Percentiles rank a stretch among this genome's conserved stretches.
These are phyloP conservation scores for Dinothrombium tinctorium DNA, from an alignment of 1,140 invertebrate species.

Conservation along the genomic window DNA sequence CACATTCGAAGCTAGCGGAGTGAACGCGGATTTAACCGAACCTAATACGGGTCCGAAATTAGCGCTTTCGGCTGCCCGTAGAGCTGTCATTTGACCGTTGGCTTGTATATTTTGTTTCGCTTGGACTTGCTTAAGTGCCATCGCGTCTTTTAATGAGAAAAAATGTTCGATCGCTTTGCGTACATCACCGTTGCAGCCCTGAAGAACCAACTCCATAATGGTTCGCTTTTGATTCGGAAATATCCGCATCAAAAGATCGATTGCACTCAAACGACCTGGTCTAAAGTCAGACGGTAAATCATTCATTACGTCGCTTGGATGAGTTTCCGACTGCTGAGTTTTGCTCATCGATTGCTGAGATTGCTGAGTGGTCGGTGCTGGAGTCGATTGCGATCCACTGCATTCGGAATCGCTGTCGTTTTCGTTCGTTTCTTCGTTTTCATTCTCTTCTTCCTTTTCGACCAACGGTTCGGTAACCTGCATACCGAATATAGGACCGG, in stretches of 20 bases:
- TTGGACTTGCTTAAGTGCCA: constrained; percentile 4
- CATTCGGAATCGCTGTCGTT: constrained; percentile 1
- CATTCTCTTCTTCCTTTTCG: background rate
- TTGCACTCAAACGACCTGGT: constrained; percentile 29
- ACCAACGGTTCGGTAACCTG: constrained; percentile 16
- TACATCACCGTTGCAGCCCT: constrained; percentile 61
- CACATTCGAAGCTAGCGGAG: constrained; percentile 1
- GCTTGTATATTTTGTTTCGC: background rate
- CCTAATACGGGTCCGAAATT: background rate
- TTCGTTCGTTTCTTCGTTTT: background rate
- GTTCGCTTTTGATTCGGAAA: constrained; percentile 60
- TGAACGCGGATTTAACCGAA: constrained; percentile 7
- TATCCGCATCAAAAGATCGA: constrained; percentile 58
- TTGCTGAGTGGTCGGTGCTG: background rate
- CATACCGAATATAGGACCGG: constrained; percentile 62
- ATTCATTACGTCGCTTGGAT: background rate
- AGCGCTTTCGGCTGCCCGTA: background rate
- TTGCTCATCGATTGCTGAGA: background rate
- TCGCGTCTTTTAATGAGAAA: constrained; percentile 18
- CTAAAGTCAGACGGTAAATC: constrained; percentile 10
- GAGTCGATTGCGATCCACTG: background rate
- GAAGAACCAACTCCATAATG: constrained; percentile 59
- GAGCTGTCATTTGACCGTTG: background rate
- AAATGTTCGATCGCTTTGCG: constrained; percentile 49
- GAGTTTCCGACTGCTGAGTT: background rate